Conservation (phyloP, 1,140 invertebrate genomes). For the Drosophila obscura region DNA sequence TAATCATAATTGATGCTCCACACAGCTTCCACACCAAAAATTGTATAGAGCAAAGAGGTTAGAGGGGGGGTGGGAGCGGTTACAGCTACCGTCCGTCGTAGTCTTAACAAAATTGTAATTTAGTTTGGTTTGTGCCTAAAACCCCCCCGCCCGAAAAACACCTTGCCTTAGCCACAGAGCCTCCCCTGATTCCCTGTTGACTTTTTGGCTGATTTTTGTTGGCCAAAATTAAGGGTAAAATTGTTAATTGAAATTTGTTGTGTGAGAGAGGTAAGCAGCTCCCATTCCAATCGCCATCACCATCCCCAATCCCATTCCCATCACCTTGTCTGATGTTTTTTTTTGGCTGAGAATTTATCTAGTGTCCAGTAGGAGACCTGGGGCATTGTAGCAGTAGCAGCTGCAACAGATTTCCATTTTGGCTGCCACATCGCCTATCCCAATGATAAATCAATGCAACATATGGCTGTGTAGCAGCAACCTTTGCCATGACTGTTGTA, state of each 20-base stretch:
- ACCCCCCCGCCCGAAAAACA: conserved; percentile 3
- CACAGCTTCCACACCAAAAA: conserved; percentile 6
- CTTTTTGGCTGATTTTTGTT: conserved; percentile 52
- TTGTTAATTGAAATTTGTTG: conserved; percentile 83
- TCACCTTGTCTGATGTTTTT: not conserved
- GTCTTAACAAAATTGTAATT: conserved; percentile 73
- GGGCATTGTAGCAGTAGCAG: conserved; percentile 18
- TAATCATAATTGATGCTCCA: conserved; percentile 81
- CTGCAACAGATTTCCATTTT: conserved; percentile 66
- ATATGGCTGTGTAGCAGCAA: conserved; percentile 67
- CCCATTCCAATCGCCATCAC: not conserved
- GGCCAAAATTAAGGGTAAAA: conserved; percentile 75
- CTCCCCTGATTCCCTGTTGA: conserved; percentile 9
- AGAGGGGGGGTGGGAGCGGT: not conserved
- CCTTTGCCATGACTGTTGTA: conserved; percentile 71
- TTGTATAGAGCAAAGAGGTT: conserved; percentile 3
- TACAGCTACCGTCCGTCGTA: conserved; percentile 1
- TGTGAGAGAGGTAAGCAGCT: conserved; percentile 22
- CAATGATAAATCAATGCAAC: conserved; percentile 81
- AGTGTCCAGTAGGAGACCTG: conserved; percentile 12
- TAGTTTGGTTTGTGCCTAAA: conserved; percentile 54
- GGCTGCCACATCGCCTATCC: conserved; percentile 41
- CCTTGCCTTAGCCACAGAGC: conserved; percentile 1
- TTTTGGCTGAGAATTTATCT: conserved; percentile 45
- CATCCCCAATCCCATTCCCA: conserved; percentile 1